Percentiles rank a stretch among this genome's conserved stretches.
Evolutionary conservation across 2,797 vertebrate species (phyloP).

Genomic region (Gymnothorax javanicus): DNA sequence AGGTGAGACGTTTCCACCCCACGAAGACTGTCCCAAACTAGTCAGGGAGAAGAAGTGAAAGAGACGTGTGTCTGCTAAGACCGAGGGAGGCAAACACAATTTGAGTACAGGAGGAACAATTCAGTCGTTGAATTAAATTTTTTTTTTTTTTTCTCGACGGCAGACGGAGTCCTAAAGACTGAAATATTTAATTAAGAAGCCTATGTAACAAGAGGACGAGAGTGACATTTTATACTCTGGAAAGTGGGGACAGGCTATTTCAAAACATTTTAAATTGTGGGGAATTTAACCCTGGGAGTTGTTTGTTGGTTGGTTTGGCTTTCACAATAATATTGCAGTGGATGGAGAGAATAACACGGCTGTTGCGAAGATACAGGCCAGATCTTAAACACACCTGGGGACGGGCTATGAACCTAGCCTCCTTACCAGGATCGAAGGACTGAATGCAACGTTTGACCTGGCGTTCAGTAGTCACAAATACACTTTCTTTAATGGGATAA

Average conservation of each 20-base stretch:
- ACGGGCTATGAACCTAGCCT: conserved; percentile 55
- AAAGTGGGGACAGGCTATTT: background rate
- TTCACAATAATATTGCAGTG: conserved; percentile 64
- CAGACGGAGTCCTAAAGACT: conserved; percentile 2
- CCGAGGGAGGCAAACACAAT: conserved; percentile 14
- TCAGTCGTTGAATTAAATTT: background rate
- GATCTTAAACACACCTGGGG: conserved; percentile 66
- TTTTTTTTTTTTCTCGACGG: background rate
- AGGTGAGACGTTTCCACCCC: conserved; percentile 67
- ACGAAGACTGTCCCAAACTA: conserved; percentile 45
- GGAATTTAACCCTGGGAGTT: conserved; percentile 48
- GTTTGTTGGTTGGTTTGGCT: conserved; percentile 59
- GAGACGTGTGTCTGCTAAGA: conserved; percentile 51
- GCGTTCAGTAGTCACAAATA: conserved; percentile 35
- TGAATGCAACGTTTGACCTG: conserved; percentile 1
- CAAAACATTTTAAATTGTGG: background rate
- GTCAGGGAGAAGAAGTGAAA: conserved; percentile 49
- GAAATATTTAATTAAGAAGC: background rate
- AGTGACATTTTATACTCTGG: background rate
- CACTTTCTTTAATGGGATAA: conserved; percentile 79
- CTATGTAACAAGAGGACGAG: background rate
- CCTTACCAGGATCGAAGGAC: conserved; percentile 65
- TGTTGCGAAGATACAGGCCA: conserved; percentile 78
- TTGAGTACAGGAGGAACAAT: background rate
- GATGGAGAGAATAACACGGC: conserved; percentile 81